phyloP scores from a whole-genome alignment of 2,797 vertebrate species.

The Cetoscarus ocellatus region DNA sequence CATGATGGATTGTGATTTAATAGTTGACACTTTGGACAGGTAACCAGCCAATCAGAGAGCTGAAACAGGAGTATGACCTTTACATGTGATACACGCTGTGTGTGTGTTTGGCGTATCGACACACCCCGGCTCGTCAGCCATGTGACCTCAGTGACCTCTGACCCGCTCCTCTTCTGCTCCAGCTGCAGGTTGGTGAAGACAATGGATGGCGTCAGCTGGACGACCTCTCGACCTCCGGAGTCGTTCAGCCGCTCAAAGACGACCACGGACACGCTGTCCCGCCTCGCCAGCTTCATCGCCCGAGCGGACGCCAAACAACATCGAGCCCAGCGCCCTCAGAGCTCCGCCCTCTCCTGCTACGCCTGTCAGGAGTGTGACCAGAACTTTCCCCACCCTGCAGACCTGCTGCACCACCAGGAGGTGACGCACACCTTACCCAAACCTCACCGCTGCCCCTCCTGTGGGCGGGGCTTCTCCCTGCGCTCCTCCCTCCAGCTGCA shows the following conservation, averaged over 20 bases:
- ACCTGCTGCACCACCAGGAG: conserved; percentile 73
- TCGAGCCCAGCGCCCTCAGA: conserved; percentile 19
- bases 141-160: not conserved
- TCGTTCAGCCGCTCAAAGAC: conserved; percentile 58
- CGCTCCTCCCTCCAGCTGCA: conserved; percentile 80
- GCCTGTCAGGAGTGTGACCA: conserved; percentile 70
- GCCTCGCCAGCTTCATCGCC: conserved; percentile 78
- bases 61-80: no score
- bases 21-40: no score
- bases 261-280: conserved; percentile 68
- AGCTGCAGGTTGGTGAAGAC: conserved; percentile 41
- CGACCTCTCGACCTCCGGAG: conserved; percentile 57
- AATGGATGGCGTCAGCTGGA: conserved; percentile 82
- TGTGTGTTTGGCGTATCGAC: no score
- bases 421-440: conserved; percentile 69
- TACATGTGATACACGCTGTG: no score
- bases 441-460: conserved; percentile 74
- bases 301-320: conserved; percentile 65
- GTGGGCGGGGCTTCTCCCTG: conserved; percentile 78
- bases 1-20: no score
- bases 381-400: conserved; percentile 50
- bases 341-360: conserved; percentile 32
- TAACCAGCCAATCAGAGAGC: no score
- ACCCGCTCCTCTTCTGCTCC: not conserved
- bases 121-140: no score